A percentile compares a stretch with the other conserved stretches of the same genome.
These are phyloP conservation scores for Oncorhynchus nerka DNA, from an alignment of 2,113 vertebrate species.

Conservation along the genomic window DNA sequence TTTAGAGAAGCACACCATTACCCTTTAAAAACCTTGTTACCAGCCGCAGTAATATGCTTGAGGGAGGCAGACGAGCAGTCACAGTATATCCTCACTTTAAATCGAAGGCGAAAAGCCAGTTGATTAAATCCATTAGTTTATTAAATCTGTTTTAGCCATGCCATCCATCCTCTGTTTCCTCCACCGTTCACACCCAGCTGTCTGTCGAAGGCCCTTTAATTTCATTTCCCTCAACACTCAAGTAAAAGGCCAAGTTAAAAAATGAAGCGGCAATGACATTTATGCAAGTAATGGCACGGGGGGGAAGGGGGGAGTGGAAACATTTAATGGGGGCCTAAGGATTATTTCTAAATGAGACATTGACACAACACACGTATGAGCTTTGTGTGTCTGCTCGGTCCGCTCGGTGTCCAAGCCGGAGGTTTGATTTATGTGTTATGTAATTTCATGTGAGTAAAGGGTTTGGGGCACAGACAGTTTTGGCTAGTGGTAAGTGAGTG, in stretches of 20 bases:
- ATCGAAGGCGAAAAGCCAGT: constrained; percentile 3
- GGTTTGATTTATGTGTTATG: constrained; percentile 49
- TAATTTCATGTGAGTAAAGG: constrained; percentile 49
- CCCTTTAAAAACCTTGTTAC: too few species aligned
- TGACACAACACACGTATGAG: constrained; percentile 25
- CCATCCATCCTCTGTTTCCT: background rate
- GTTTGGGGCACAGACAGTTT: constrained; percentile 37
- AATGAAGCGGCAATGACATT: background rate
- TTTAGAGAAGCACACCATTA: too few species aligned
- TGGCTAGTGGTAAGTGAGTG: constrained; percentile 45
- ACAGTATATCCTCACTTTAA: background rate
- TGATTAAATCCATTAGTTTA: constrained; percentile 13
- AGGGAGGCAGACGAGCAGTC: too few species aligned
- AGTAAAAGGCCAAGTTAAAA: constrained; percentile 32
- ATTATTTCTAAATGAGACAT: constrained; percentile 46
- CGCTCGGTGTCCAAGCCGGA: constrained; percentile 14
- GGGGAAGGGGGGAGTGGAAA: background rate
- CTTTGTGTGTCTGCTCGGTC: constrained; percentile 19
- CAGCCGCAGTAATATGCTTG: too few species aligned
- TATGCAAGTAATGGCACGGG: too few species aligned
- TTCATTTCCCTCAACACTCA: constrained; percentile 22
- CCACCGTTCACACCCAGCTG: constrained; percentile 13
- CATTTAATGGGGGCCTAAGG: background rate
- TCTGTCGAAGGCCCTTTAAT: constrained; percentile 24
- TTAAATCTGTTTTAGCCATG: background rate